These are phyloP conservation scores for Plusia festucae DNA, from an alignment of 2,888 invertebrate species.

Conservation along the genomic window DNA sequence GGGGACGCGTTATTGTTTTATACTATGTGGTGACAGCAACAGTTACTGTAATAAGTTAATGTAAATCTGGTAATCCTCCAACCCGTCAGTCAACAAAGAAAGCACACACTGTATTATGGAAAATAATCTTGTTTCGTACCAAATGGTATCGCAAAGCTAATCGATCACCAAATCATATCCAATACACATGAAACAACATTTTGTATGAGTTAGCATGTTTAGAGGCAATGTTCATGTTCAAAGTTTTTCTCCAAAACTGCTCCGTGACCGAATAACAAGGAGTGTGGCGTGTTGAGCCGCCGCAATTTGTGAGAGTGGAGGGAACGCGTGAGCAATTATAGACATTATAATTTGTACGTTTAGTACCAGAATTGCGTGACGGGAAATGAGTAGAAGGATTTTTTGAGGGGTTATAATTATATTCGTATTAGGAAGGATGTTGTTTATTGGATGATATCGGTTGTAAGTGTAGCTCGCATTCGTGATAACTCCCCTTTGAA, in stretches of 20 bases:
- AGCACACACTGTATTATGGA: not conserved
- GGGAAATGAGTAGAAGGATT: constrained; percentile 44
- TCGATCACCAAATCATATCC: constrained; percentile 51
- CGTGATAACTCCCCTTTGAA: not conserved
- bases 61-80: no score
- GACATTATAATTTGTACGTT: constrained; percentile 45
- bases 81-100: no score
- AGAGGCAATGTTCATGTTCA: constrained; percentile 53
- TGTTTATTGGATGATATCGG: constrained; percentile 52
- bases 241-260: constrained; percentile 46
- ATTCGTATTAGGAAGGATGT: constrained; percentile 47
- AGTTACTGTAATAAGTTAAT: no score
- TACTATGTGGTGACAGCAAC: no score
- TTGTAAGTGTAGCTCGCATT: constrained; percentile 31
- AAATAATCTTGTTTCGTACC: constrained; percentile 20
- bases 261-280: constrained; percentile 52
- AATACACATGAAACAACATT: constrained; percentile 39
- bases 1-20: no score
- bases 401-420: constrained; percentile 48
- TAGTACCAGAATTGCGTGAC: constrained; percentile 52
- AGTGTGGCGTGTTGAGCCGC: constrained; percentile 40
- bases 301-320: constrained; percentile 47
- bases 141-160: constrained; percentile 20
- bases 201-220: constrained; percentile 52
- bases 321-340: constrained; percentile 51